Conservation (phyloP, 1,140 invertebrate species). For the Matsumurasca onukii region DNA sequence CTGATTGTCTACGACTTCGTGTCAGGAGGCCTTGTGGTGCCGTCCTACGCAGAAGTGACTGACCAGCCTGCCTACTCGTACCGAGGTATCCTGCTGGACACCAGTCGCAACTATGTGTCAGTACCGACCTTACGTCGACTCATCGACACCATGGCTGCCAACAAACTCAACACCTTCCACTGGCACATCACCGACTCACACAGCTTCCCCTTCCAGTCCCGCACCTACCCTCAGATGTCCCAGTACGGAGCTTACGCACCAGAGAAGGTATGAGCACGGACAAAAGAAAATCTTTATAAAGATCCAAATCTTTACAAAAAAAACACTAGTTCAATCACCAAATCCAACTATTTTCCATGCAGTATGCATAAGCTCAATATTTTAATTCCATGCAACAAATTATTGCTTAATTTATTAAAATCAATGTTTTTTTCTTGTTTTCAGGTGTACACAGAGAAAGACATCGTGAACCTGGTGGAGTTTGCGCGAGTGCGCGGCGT, state of each 20-base stretch:
- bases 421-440: background rate
- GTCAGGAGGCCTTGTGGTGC: slow-evolving; percentile 58
- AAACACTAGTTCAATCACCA: no score
- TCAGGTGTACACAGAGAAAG: slow-evolving; percentile 68
- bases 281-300: no score
- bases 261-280: slow-evolving; percentile 54
- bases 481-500: slow-evolving; percentile 74
- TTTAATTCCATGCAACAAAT: no score
- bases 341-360: no score
- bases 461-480: slow-evolving; percentile 67
- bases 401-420: background rate
- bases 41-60: slow-evolving; percentile 57
- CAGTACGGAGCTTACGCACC: slow-evolving; percentile 67
- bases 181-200: slow-evolving; percentile 91
- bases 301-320: no score
- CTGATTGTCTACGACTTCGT: slow-evolving; percentile 71
- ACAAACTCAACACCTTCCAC: slow-evolving; percentile 83
- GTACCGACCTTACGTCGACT: slow-evolving; percentile 68
- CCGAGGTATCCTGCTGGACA: slow-evolving; percentile 75
- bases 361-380: no score
- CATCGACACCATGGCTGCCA: slow-evolving; percentile 76
- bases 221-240: slow-evolving; percentile 64
- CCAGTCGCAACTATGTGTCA: slow-evolving; percentile 70
- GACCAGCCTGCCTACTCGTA: slow-evolving; percentile 74
- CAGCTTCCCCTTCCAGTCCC: slow-evolving; percentile 70